phyloP scores from a whole-genome alignment of 2,113 vertebrate genomes.

The Clupea harengus region DNA sequence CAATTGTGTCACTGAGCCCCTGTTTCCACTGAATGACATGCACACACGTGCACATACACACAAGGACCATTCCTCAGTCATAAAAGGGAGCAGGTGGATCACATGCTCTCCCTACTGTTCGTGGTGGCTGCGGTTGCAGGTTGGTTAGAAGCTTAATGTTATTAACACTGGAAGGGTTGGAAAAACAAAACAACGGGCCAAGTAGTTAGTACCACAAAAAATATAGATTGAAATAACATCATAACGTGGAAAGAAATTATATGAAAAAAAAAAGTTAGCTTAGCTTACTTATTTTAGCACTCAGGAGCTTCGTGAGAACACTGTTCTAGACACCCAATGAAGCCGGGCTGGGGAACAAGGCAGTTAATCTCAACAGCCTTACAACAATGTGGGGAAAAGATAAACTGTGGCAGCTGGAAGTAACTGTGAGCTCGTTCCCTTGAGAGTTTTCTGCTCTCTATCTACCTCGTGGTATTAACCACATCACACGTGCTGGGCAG shows the following conservation, averaged over 20 bases:
- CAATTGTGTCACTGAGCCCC: background rate
- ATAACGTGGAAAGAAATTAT: background rate
- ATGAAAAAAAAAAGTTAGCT: background rate
- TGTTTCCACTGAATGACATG: background rate
- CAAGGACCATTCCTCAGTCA: background rate
- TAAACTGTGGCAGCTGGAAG: conserved; percentile 38
- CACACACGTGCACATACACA: background rate
- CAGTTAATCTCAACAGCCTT: conserved; percentile 32
- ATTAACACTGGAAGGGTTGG: too few relatives aligned
- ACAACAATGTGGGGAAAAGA: conserved; percentile 37
- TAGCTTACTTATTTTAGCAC: background rate
- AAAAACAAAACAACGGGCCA: too few relatives aligned
- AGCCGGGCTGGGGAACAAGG: background rate
- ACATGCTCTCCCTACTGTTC: too few relatives aligned
- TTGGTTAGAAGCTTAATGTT: too few relatives aligned
- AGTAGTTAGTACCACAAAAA: too few relatives aligned
- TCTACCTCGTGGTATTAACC: background rate
- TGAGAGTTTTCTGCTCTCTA: background rate
- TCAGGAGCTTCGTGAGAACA: background rate
- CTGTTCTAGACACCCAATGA: background rate
- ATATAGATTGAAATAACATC: too few relatives aligned
- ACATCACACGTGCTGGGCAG: background rate
- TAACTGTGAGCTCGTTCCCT: background rate
- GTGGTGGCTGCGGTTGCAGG: too few relatives aligned
- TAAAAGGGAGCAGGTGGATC: too few relatives aligned